Conservation (phyloP, 2,888 invertebrate genomes). For the Pollenia griseotomentosa region DNA sequence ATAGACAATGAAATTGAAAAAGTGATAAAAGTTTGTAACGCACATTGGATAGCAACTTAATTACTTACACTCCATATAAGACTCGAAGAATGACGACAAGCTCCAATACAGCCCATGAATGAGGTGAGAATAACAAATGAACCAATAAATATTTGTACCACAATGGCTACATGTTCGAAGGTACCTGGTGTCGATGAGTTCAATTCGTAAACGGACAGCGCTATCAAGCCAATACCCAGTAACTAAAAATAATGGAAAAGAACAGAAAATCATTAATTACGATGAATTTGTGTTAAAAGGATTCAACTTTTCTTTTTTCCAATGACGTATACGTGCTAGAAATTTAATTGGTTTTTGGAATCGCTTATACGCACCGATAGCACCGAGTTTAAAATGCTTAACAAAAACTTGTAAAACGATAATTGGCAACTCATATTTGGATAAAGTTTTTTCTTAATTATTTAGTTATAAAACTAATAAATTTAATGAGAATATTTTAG, state of each 20-base stretch:
- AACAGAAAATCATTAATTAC: conserved; percentile 9
- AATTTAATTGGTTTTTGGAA: neutral
- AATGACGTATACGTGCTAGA: conserved; percentile 39
- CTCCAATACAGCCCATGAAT: conserved; percentile 95
- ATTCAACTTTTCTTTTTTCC: neutral
- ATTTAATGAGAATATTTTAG: neutral
- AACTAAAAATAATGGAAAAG: conserved; percentile 73
- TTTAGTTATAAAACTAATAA: neutral
- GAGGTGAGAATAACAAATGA: conserved; percentile 91
- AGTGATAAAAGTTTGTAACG: conserved; percentile 14
- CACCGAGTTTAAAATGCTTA: conserved; percentile 79
- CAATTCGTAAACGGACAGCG: conserved; percentile 80
- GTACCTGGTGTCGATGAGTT: conserved; percentile 81
- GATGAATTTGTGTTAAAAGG: neutral
- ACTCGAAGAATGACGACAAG: conserved; percentile 93
- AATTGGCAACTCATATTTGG: conserved; percentile 78
- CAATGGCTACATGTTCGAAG: conserved; percentile 80
- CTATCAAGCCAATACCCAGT: conserved; percentile 79
- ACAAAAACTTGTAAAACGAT: conserved; percentile 78
- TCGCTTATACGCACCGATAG: conserved; percentile 80
- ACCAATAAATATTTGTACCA: conserved; percentile 87
- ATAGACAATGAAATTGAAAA: conserved; percentile 11
- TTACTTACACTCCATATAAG: conserved; percentile 91
- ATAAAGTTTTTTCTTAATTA: conserved; percentile 7
- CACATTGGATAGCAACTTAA: neutral